Conservation (phyloP, 1,140 invertebrate genomes). For the Trachymyrmex septentrionalis region DNA sequence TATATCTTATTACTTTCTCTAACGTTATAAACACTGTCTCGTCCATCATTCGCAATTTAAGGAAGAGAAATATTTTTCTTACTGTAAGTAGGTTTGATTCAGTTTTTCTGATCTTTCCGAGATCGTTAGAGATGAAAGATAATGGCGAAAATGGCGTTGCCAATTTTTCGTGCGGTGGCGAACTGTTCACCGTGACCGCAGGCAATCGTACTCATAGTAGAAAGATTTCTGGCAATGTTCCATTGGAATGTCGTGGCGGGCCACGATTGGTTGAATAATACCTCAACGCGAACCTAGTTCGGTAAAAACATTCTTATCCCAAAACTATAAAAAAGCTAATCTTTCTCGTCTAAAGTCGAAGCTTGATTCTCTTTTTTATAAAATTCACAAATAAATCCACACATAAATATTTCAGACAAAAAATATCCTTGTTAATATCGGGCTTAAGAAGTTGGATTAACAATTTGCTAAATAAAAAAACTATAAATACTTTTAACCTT, state of each 20-base stretch:
- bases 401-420: not conserved
- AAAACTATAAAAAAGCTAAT: not conserved
- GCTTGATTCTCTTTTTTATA: not conserved
- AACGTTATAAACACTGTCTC: not conserved
- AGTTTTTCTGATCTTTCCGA: constrained; percentile 28
- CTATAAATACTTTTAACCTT: not conserved
- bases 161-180: constrained; percentile 50
- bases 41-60: not conserved
- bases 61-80: constrained; percentile 11
- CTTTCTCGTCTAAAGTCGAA: not conserved
- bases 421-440: not conserved
- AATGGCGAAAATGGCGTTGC: constrained; percentile 51
- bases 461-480: not conserved
- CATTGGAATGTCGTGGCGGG: constrained; percentile 39
- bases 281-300: not conserved
- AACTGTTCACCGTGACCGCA: constrained; percentile 47
- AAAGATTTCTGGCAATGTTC: constrained; percentile 59
- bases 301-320: constrained; percentile 10
- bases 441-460: not conserved
- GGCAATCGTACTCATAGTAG: constrained; percentile 17
- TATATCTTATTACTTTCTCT: not conserved
- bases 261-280: constrained; percentile 47
- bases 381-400: not conserved
- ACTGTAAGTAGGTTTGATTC: not conserved
- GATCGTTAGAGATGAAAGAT: constrained; percentile 44